phyloP scores from a whole-genome alignment of 2,888 invertebrate species.

The Tipula helvola region DNA sequence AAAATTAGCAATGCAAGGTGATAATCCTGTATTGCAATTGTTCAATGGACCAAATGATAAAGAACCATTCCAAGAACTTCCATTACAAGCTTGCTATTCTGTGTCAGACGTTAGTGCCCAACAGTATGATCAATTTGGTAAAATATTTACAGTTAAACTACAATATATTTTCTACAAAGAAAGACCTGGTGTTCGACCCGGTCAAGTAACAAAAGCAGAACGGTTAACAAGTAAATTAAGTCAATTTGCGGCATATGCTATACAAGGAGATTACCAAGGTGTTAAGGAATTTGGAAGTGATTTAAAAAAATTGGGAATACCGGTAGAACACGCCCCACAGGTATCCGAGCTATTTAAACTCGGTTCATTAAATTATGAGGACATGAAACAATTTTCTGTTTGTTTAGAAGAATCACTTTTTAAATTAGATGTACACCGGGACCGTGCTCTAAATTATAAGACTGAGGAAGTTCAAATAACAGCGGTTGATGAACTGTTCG shows the following conservation, averaged over 20 bases:
- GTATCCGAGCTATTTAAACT: conserved; percentile 91
- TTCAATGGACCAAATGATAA: conserved; percentile 72
- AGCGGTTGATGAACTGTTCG: conserved; percentile 83
- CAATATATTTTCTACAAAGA: conserved; percentile 98
- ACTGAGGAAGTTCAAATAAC: conserved; percentile 93
- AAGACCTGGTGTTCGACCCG: conserved; percentile 88
- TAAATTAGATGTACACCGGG: conserved; percentile 68
- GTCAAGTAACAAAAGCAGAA: conserved; percentile 88
- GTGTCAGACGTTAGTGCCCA: conserved; percentile 91
- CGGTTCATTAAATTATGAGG: conserved; percentile 78
- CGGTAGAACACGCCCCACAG: conserved; percentile 96
- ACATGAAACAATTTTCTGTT: conserved; percentile 82
- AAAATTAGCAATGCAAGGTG: conserved; percentile 61
- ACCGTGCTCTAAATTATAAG: conserved; percentile 82
- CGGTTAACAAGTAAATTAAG: conserved; percentile 81
- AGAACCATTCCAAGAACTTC: conserved; percentile 90
- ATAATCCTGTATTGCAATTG: conserved; percentile 75
- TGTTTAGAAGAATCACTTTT: conserved; percentile 90
- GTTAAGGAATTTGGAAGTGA: conserved; percentile 90
- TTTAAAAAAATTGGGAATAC: conserved; percentile 82
- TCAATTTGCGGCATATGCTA: conserved; percentile 87
- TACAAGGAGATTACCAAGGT: conserved; percentile 86
- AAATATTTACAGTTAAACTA: conserved; percentile 91
- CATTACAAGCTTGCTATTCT: conserved; percentile 87
- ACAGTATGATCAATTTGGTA: conserved; percentile 97